Conservation (phyloP, 64 coral and sea anemone species). For the Acropora yongei region DNA sequence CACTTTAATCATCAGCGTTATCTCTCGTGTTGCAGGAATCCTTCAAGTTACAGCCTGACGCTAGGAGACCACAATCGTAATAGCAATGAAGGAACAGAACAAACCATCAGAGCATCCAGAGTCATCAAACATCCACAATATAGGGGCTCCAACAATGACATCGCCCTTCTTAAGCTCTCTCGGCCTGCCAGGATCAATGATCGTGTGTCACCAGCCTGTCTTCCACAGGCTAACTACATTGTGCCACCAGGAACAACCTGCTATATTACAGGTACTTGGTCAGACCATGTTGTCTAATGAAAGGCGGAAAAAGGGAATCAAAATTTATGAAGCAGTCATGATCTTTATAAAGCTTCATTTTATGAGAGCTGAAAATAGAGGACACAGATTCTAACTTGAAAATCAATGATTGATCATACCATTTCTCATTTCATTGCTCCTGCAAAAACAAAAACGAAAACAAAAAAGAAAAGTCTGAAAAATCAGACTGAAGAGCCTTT, state of each 20-base stretch:
- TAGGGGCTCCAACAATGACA: slow-evolving; percentile 46
- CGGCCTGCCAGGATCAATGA: slow-evolving; percentile 44
- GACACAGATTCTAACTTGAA: too few relatives aligned
- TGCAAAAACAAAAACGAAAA: too few relatives aligned
- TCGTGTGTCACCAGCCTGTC: slow-evolving; percentile 47
- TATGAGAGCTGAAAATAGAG: too few relatives aligned
- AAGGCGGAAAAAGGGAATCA: too few relatives aligned
- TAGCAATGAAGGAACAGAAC: slow-evolving; percentile 65
- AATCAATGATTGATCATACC: too few relatives aligned
- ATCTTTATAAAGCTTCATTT: too few relatives aligned
- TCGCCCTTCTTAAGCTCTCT: slow-evolving; percentile 56
- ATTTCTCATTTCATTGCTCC: too few relatives aligned
- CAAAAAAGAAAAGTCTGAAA: too few relatives aligned
- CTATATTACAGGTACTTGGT: slow-evolving; percentile 46
- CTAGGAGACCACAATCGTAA: slow-evolving; percentile 70
- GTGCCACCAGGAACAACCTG: slow-evolving; percentile 25
- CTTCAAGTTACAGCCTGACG: slow-evolving; percentile 29
- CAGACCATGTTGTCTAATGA: too few relatives aligned
- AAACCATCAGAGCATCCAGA: slow-evolving; percentile 33
- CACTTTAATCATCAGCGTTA: not conserved
- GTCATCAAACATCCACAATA: slow-evolving; percentile 60
- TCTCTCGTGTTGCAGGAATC: slow-evolving; percentile 3
- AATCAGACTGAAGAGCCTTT: too few relatives aligned
- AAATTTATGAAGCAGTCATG: too few relatives aligned
- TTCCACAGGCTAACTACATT: slow-evolving; percentile 43